Evolutionary conservation across 2,888 invertebrate genomes (phyloP), one percentile per base, ranked within the genome.

Genomic region (Augochlorella aurata): DNA sequence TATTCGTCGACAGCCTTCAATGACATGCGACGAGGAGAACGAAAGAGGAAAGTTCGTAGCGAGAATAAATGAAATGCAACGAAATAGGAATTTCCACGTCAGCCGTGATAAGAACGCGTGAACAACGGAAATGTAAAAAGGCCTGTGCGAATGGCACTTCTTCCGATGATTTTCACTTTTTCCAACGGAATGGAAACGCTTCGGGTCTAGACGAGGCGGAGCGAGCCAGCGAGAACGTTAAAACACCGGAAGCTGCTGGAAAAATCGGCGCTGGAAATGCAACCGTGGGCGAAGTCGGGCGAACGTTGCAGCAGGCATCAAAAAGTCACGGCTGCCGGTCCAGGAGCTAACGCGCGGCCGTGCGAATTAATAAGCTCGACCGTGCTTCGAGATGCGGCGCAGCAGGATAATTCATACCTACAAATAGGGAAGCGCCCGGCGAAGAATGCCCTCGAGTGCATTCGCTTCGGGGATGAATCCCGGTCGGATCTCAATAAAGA

Each of bases 281-380:
- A 12, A 8, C 38, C 38, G 38, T 38, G 38, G 3, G 38, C 5
- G 38, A 38, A 4, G 38, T 38, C 38, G 38, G 5, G 38, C 16
- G 16, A 24, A 24, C 16, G 24, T 58, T 58, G 14, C 38, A 38
- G 58, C 24, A 14, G 24, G 14, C 14, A 58, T 58, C 24, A 29
- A 24, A 29, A 29, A 16, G 24, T 24, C 16, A 16, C 0, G 16
- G 58, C 16, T 16, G 8, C 24, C 16, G 5, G 21, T n/a, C 44
- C 38, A 18, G 44, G 9, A 24, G 44, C 16, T 7, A 21, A 50
- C 52, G 18, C 38, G 47, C 49, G 16, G 45, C n/a, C n/a, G 16
- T 12, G 54, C 61, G 68, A 78, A 77, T 86, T 86, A 86, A 86
- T 81, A 87, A 85, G 76, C 76, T 79, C 65, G 21, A 50, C 63